Evolutionary conservation across 2,113 vertebrate genomes (phyloP).

Genomic region (Cranoglanis bouderius): DNA sequence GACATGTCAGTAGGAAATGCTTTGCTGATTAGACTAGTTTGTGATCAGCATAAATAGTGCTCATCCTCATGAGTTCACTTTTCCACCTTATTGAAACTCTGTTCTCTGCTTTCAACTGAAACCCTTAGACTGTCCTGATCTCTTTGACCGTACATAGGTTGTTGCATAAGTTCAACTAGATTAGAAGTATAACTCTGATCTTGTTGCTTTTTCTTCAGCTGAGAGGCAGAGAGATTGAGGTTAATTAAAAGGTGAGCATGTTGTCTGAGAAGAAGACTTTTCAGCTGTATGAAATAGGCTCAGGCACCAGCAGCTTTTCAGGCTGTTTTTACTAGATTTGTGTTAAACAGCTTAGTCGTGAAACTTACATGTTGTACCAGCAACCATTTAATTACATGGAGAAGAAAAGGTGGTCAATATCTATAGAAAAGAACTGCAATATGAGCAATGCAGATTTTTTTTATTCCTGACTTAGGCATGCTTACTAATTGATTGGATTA

Average conservation of each 20-base stretch:
- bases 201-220: constrained; percentile 61
- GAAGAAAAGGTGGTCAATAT: neutral
- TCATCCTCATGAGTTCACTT: constrained; percentile 21
- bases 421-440: neutral
- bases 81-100: constrained; percentile 19
- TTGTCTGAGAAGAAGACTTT: constrained; percentile 37
- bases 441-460: neutral
- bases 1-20: constrained; percentile 43
- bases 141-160: constrained; percentile 19
- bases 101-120: neutral
- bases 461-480: neutral
- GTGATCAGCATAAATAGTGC: constrained; percentile 36
- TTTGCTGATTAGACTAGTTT: constrained; percentile 37
- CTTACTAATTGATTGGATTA: neutral
- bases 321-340: neutral
- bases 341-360: neutral
- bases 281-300: constrained; percentile 31
- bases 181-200: constrained; percentile 44
- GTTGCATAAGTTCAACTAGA: constrained; percentile 56
- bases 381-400: neutral
- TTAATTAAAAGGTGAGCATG: constrained; percentile 54
- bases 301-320: neutral
- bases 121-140: neutral
- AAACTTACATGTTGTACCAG: neutral
- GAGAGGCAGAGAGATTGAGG: constrained; percentile 57